Base-by-base conservation (phyloP, 2,797 vertebrate species). In the Leptoclinus maculatus region DNA sequence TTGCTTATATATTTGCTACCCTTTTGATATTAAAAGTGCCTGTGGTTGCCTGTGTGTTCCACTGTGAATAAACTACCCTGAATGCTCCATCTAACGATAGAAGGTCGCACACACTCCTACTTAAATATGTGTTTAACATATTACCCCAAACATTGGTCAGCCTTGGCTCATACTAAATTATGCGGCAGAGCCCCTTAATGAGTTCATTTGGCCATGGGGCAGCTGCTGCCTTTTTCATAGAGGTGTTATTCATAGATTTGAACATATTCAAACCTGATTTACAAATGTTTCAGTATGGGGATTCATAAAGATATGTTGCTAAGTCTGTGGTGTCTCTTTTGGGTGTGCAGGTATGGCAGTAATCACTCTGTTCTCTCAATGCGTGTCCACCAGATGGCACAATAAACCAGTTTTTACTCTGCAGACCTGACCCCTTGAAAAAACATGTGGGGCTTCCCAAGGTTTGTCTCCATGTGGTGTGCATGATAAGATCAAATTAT, bases 361-460 rank as follows among this genome's bases (percentile, higher is more conserved):
- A 6, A 2, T 23, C 54, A 4, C 17, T 25, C 23, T 25, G 8
- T 27, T 78, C 7, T 41, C 23, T 57, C 43, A 14, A 19, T 34
- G 17, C 19, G 27, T 54, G 1, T 32, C 88, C 92, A 92, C 53
- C 21, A 92, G 92, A 80, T 82, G 86, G 88, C 88, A 88, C 76
- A 60, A 74, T 51, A 27, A 59, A 69, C 38, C 69, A 64, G 71
- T 60, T 71, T 66, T 75, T 58, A 41, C 14, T 25, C 34, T 25
- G 12, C 12, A 29, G 14, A 57, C 38, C 1, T n/a, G 11, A 21
- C 62, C 23, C 17, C 45, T 19, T 47, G 25, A 67, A 1, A 43
- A 32, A 16, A 14, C 23, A 17, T 27, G 1, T 19, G 3, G 3
- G 13, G 29, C 12, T 29, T 45, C 16, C 43, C 8, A 58, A 47